phyloP scores from a whole-genome alignment of 2,888 invertebrate species.

The Scaeva pyrastri region DNA sequence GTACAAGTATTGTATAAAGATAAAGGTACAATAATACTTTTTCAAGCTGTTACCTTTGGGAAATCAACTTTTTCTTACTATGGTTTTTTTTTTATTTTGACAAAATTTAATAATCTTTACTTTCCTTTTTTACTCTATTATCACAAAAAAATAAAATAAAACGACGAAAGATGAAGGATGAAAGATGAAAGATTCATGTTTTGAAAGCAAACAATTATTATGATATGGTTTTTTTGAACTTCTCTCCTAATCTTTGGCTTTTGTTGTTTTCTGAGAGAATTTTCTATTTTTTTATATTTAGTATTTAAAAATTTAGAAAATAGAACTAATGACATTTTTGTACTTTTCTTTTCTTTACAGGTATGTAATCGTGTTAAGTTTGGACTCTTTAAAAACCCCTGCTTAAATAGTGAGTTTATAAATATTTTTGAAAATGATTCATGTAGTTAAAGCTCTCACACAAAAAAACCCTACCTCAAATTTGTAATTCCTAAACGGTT shows the following conservation, averaged over 20 bases:
- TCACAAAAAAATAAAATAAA: too few species aligned
- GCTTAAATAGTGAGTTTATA: too few species aligned
- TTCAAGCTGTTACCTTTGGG: constrained; percentile 69
- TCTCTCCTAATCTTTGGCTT: constrained; percentile 21
- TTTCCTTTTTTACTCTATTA: constrained; percentile 19
- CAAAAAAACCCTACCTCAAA: too few species aligned
- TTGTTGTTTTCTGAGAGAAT: constrained; percentile 7
- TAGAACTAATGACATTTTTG: background rate
- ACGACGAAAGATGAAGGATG: constrained; percentile 9
- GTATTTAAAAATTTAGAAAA: background rate
- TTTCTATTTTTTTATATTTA: background rate
- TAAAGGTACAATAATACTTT: constrained; percentile 28
- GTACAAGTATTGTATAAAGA: background rate
- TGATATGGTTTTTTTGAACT: background rate
- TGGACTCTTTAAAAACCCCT: too few species aligned
- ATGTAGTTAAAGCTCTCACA: too few species aligned
- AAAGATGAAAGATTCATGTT: constrained; percentile 25
- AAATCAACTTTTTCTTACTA: constrained; percentile 62
- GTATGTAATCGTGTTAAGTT: background rate
- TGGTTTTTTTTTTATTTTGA: constrained; percentile 40
- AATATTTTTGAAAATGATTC: too few species aligned
- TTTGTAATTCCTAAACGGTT: too few species aligned
- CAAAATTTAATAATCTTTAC: constrained; percentile 57
- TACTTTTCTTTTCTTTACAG: constrained; percentile 12
- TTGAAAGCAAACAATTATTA: constrained; percentile 28